Conservation (phyloP, 2,113 vertebrate genomes). For the Carlito syrichta region DNA sequence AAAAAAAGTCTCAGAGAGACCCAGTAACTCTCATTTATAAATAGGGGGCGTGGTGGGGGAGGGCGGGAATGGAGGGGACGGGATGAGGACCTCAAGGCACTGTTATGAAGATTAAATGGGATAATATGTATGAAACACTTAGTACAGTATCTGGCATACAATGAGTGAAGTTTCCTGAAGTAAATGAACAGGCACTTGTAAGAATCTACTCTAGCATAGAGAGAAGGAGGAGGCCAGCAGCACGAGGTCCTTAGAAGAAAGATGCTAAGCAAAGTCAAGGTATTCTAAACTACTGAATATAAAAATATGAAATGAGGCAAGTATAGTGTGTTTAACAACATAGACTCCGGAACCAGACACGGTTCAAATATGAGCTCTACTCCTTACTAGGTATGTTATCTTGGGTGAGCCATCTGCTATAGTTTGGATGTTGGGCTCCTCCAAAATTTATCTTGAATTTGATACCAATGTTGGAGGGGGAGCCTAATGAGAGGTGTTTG, state of each 20-base stretch:
- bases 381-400: background rate
- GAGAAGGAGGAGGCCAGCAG: background rate
- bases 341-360: background rate
- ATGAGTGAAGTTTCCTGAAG: background rate
- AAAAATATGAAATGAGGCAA: background rate
- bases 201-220: background rate
- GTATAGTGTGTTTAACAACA: background rate
- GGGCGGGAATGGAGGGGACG: background rate
- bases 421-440: background rate
- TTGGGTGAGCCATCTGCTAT: background rate
- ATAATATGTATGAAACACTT: background rate
- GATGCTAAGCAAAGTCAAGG: background rate
- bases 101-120: background rate
- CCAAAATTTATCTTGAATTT: background rate
- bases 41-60: background rate
- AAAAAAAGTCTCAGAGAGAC: background rate
- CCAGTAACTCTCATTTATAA: slow-evolving; percentile 14
- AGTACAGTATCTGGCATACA: background rate
- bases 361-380: background rate
- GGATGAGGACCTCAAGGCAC: background rate
- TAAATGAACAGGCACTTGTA: slow-evolving; percentile 6
- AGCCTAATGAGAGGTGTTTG: background rate
- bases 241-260: background rate
- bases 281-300: background rate
- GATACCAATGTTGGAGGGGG: background rate